Evolutionary conservation across 2,113 vertebrate genomes (phyloP).

Genomic region (Columbina picui): DNA sequence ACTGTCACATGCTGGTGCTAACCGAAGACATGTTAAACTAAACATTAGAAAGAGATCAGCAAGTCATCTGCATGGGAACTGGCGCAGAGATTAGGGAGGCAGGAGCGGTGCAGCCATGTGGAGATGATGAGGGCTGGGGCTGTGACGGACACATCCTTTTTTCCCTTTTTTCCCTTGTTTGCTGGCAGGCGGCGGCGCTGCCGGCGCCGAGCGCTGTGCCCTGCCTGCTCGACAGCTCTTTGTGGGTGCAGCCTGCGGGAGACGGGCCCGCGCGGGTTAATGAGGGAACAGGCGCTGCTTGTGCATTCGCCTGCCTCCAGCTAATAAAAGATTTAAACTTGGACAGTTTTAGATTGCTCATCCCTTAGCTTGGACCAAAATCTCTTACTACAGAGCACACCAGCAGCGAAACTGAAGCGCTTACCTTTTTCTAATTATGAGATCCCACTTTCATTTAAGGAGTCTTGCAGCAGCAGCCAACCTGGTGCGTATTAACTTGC

Average conservation of each 20-base stretch:
- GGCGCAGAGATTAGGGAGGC: constrained; percentile 50
- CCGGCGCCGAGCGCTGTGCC: neutral
- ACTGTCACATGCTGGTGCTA: constrained; percentile 84
- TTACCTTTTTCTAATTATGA: neutral
- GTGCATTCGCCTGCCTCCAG: constrained; percentile 63
- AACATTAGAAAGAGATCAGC: constrained; percentile 78
- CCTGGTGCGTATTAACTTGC: accelerated
- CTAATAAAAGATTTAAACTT: constrained; percentile 73
- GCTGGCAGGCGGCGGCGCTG: no score
- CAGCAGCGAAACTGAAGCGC: neutral
- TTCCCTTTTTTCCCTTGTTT: neutral
- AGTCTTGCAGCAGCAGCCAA: neutral
- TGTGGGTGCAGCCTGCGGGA: neutral
- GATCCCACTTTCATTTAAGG: constrained; percentile 1
- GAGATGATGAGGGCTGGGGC: constrained; percentile 51
- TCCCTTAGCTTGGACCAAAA: constrained; percentile 42
- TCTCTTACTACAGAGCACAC: neutral
- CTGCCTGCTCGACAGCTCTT: constrained; percentile 74
- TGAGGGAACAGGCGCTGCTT: constrained; percentile 66
- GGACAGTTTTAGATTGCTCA: constrained; percentile 34
- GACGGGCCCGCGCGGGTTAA: constrained; percentile 57
- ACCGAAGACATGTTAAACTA: constrained; percentile 82
- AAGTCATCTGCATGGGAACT: constrained; percentile 75
- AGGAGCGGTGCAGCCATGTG: constrained; percentile 62
- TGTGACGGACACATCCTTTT: constrained; percentile 68